Conservation (phyloP, 1,140 invertebrate species). For the Trichonephila clavipes region DNA sequence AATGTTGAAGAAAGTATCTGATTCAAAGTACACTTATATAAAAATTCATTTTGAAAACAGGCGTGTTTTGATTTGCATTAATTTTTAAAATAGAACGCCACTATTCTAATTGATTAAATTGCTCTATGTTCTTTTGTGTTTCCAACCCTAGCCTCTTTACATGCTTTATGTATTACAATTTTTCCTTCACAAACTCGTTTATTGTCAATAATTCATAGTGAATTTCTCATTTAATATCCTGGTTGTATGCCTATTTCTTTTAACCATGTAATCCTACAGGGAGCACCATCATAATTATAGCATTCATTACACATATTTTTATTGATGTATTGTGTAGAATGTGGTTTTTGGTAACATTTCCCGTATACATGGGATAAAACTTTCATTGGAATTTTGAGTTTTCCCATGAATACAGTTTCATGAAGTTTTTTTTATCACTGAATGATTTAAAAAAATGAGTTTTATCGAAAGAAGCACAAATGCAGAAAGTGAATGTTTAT, state of each 20-base stretch:
- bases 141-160: too few relatives aligned
- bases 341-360: neutral
- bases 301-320: neutral
- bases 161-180: too few relatives aligned
- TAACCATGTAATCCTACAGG: neutral
- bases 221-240: neutral
- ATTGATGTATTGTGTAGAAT: neutral
- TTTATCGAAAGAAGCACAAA: neutral
- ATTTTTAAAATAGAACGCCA: too few relatives aligned
- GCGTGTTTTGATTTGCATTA: too few relatives aligned
- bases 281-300: neutral
- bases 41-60: too few relatives aligned
- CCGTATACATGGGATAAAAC: neutral
- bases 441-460: neutral
- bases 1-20: too few relatives aligned
- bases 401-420: slow-evolving; percentile 5
- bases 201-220: too few relatives aligned
- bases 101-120: too few relatives aligned
- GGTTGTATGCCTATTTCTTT: neutral
- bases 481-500: neutral
- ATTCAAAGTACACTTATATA: too few relatives aligned
- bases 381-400: slow-evolving; percentile 48
- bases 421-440: neutral
- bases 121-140: too few relatives aligned
- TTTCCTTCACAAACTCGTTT: too few relatives aligned